These are phyloP conservation scores for Pseudotriccus pelzelni DNA, from an alignment of 2,797 vertebrate species.

Conservation along the genomic window DNA sequence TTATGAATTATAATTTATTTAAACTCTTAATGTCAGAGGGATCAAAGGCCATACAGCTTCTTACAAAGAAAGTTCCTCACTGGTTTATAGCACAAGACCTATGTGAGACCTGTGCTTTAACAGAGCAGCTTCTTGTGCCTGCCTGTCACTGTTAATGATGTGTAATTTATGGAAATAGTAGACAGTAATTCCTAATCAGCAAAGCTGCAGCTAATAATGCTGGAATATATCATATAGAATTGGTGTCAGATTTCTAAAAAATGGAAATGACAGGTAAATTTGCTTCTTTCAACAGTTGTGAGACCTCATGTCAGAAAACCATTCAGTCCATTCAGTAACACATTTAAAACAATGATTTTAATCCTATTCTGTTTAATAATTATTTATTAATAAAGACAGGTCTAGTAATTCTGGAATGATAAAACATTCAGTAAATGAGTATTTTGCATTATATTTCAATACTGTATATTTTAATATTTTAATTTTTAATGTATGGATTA, in stretches of 20 bases:
- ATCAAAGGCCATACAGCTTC: neutral
- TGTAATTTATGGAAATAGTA: slow-evolving; percentile 47
- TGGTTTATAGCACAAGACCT: slow-evolving; percentile 1
- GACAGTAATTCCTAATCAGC: slow-evolving; percentile 49
- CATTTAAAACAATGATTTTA: neutral
- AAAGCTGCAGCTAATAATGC: slow-evolving; percentile 33
- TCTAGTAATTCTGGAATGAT: neutral
- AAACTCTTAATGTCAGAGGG: slow-evolving; percentile 16
- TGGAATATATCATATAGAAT: neutral
- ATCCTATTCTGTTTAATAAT: neutral
- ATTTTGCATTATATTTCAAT: neutral
- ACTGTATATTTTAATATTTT: neutral
- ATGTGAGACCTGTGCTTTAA: slow-evolving; percentile 15
- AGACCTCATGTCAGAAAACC: neutral
- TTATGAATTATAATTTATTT: slow-evolving; percentile 35
- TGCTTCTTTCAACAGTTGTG: neutral
- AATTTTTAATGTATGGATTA: neutral
- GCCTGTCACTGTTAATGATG: slow-evolving; percentile 52
- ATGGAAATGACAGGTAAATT: slow-evolving; percentile 18
- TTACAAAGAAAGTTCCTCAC: neutral
- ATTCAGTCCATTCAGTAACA: neutral
- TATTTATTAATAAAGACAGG: neutral
- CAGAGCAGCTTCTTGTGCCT: neutral
- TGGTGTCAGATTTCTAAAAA: slow-evolving; percentile 6
- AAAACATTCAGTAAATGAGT: neutral